Conservation (phyloP, 2,888 invertebrate species). For the Lepidocyrtoides sp. region DNA sequence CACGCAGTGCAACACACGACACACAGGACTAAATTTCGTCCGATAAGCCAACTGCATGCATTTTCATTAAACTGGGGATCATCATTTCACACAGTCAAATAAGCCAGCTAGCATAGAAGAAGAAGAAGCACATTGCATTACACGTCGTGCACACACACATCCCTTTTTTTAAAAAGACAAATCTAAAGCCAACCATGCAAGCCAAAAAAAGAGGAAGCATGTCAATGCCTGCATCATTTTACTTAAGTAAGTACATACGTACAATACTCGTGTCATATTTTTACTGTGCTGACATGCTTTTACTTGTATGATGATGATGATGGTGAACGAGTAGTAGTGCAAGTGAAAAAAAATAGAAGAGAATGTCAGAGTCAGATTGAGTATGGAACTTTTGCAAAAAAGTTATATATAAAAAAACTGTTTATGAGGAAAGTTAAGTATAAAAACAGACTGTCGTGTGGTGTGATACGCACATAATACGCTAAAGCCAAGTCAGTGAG, state of each 20-base stretch:
- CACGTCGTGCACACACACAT: neutral
- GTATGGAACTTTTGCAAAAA: constrained; percentile 31
- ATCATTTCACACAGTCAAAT: neutral
- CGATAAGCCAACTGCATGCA: neutral
- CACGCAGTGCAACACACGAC: constrained; percentile 16
- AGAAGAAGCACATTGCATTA: no score
- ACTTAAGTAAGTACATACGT: no score
- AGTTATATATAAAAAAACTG: neutral
- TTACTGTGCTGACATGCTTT: constrained; percentile 43
- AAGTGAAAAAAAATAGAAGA: neutral
- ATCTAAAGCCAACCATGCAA: no score
- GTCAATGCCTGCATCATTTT: neutral
- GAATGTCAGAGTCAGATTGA: constrained; percentile 29
- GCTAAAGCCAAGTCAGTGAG: no score
- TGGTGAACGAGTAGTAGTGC: no score
- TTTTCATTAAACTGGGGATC: neutral
- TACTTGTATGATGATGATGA: no score
- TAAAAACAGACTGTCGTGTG: no score
- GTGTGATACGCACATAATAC: no score
- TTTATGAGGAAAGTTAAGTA: no score
- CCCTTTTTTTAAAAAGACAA: no score
- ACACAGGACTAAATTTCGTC: constrained; percentile 16
- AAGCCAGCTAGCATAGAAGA: no score
- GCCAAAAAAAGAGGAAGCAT: no score
- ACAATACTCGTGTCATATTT: constrained; percentile 31